phyloP scores from a whole-genome alignment of 2,113 vertebrate genomes.

The Periophthalmodon schlosseri region DNA sequence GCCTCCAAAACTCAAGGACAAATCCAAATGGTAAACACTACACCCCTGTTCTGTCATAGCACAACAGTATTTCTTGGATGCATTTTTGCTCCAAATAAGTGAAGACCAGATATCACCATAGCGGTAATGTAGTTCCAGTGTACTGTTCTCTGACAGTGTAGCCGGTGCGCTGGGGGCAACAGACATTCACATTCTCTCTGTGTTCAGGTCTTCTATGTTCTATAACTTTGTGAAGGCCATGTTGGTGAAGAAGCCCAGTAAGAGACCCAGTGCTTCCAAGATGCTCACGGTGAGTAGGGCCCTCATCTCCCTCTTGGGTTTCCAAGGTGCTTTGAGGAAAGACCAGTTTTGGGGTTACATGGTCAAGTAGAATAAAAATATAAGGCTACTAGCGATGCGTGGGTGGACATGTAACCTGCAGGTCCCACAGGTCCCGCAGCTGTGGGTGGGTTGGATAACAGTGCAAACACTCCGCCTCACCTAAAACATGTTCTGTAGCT shows the following conservation, averaged over 20 bases:
- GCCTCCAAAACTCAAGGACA: conserved; percentile 89
- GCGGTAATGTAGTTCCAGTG: neutral
- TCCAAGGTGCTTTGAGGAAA: too few relatives aligned
- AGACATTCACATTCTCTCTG: neutral
- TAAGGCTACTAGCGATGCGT: too few relatives aligned
- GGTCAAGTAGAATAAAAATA: too few relatives aligned
- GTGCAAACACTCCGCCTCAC: too few relatives aligned
- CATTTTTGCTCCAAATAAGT: neutral
- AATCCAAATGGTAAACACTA: conserved; percentile 82
- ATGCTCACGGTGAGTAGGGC: conserved; percentile 81
- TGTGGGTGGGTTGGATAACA: too few relatives aligned
- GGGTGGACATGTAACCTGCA: too few relatives aligned
- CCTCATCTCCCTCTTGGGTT: neutral
- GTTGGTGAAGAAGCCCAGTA: conserved; percentile 89
- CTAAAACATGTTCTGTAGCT: too few relatives aligned
- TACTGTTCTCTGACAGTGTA: too few relatives aligned
- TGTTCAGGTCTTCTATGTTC: conserved; percentile 82
- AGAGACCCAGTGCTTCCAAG: conserved; percentile 85
- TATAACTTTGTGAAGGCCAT: conserved; percentile 89
- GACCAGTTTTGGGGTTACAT: too few relatives aligned
- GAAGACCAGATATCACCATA: too few relatives aligned
- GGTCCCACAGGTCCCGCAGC: too few relatives aligned
- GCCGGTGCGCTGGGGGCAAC: too few relatives aligned
- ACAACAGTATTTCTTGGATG: neutral
- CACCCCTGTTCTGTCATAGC: neutral